Percentiles rank a stretch among this genome's conserved stretches.
Evolutionary conservation across 2,888 invertebrate species (phyloP).

Genomic region (Pseudococcus viburni): DNA sequence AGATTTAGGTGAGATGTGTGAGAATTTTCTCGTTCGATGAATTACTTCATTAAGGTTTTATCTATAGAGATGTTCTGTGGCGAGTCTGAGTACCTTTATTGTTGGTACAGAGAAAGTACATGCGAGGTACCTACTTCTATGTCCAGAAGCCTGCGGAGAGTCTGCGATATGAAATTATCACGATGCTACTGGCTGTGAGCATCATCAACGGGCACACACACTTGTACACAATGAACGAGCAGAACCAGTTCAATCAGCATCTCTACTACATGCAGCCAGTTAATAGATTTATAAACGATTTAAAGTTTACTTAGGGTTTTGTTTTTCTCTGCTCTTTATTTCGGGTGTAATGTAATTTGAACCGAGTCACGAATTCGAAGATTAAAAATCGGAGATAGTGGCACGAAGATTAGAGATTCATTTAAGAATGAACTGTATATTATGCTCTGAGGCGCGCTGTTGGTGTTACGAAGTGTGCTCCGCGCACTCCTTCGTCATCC

Average conservation of each 20-base stretch:
- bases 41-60: too few relatives aligned
- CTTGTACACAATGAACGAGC: too few relatives aligned
- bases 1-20: too few relatives aligned
- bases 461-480: constrained; percentile 58
- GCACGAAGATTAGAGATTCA: constrained; percentile 42
- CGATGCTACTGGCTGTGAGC: constrained; percentile 22
- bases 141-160: background rate
- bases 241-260: constrained; percentile 53
- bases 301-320: background rate
- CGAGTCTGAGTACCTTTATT: too few relatives aligned
- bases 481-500: background rate
- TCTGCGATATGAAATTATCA: constrained; percentile 14
- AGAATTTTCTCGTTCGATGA: too few relatives aligned
- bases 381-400: constrained; percentile 58
- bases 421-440: constrained; percentile 59
- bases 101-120: background rate
- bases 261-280: constrained; percentile 5
- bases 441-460: constrained; percentile 40
- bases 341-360: constrained; percentile 62
- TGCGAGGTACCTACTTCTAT: too few relatives aligned
- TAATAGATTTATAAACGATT: constrained; percentile 59
- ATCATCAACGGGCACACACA: background rate
- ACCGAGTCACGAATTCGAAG: constrained; percentile 59
- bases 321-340: constrained; percentile 32
- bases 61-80: too few relatives aligned